Evolutionary conservation across 2,797 vertebrate genomes (phyloP).

Genomic region (Neosilurus hyrtlii): DNA sequence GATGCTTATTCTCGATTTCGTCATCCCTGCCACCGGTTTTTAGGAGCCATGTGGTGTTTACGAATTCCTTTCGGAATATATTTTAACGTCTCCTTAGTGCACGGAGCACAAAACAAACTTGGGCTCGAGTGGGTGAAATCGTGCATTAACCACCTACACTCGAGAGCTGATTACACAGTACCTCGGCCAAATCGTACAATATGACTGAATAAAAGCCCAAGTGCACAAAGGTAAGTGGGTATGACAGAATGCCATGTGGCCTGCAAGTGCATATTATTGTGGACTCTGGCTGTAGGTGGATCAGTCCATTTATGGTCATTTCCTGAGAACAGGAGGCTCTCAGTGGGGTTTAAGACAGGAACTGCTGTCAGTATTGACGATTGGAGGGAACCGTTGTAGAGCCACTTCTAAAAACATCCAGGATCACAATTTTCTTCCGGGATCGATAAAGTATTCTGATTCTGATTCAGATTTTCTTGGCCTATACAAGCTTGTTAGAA

Average conservation of each 20-base stretch:
- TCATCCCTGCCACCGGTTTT: not conserved
- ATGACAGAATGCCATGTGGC: not conserved
- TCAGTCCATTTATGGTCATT: slow-evolving; percentile 38
- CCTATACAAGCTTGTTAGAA: too few species aligned
- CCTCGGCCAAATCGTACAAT: slow-evolving; percentile 21
- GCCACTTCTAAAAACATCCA: not conserved
- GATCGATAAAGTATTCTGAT: too few species aligned
- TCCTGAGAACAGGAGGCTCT: slow-evolving; percentile 26
- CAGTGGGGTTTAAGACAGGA: slow-evolving; percentile 17
- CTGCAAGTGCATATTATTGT: slow-evolving; percentile 24
- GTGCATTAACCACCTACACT: slow-evolving; percentile 32
- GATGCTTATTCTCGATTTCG: not conserved
- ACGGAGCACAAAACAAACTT: slow-evolving; percentile 1
- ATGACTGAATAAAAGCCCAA: slow-evolving; percentile 10
- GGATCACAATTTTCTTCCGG: too few species aligned
- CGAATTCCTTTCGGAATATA: slow-evolving; percentile 3
- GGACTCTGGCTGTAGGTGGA: slow-evolving; percentile 20
- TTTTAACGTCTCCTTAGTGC: not conserved
- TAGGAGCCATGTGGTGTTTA: not conserved
- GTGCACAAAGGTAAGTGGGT: slow-evolving; percentile 33
- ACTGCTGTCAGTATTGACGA: not conserved
- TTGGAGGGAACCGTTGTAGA: not conserved
- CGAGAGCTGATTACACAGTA: slow-evolving; percentile 33
- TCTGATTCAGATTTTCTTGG: too few species aligned
- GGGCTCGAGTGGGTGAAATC: slow-evolving; percentile 34